These are phyloP conservation scores for Drosophila dives DNA, from an alignment of 2,888 invertebrate genomes.

Conservation along the genomic window DNA sequence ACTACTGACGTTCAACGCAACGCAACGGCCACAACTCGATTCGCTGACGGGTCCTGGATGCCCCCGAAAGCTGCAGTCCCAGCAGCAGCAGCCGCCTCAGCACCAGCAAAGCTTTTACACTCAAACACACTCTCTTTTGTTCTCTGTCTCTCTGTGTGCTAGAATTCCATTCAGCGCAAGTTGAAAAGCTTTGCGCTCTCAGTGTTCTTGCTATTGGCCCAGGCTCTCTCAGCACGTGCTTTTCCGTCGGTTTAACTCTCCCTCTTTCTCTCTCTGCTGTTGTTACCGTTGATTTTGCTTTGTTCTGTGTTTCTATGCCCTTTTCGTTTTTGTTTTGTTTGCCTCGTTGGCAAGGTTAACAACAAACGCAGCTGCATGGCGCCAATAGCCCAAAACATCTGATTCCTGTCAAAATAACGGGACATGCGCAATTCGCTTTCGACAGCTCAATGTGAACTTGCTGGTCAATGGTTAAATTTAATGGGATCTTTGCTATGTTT, in stretches of 20 bases:
- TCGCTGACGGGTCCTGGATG: conserved; percentile 83
- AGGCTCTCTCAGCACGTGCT: conserved; percentile 36
- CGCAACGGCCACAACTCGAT: conserved; percentile 63
- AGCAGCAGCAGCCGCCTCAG: conserved; percentile 18
- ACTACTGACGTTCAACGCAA: conserved; percentile 79
- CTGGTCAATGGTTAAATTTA: conserved; percentile 13
- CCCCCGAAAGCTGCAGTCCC: conserved; percentile 54
- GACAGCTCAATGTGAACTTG: conserved; percentile 23
- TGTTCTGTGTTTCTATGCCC: conserved; percentile 8
- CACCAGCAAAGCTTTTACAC: conserved; percentile 53
- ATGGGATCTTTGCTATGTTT: not conserved
- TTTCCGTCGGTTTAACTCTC: conserved; percentile 23
- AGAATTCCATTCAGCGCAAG: conserved; percentile 67
- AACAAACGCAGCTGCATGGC: conserved; percentile 66
- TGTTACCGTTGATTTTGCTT: conserved; percentile 27
- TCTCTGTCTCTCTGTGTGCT: conserved; percentile 6
- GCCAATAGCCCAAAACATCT: conserved; percentile 75
- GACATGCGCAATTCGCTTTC: conserved; percentile 64
- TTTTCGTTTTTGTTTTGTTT: conserved; percentile 75
- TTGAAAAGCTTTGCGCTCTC: conserved; percentile 45
- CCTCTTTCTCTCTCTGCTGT: conserved; percentile 20
- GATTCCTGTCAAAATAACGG: conserved; percentile 71
- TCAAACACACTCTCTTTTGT: conserved; percentile 17
- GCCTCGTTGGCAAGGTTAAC: conserved; percentile 70
- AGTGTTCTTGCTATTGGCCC: conserved; percentile 29